Evolutionary conservation across 2,113 vertebrate species (phyloP), one percentile per base, ranked within the genome.

Genomic region (Thunnus thynnus): DNA sequence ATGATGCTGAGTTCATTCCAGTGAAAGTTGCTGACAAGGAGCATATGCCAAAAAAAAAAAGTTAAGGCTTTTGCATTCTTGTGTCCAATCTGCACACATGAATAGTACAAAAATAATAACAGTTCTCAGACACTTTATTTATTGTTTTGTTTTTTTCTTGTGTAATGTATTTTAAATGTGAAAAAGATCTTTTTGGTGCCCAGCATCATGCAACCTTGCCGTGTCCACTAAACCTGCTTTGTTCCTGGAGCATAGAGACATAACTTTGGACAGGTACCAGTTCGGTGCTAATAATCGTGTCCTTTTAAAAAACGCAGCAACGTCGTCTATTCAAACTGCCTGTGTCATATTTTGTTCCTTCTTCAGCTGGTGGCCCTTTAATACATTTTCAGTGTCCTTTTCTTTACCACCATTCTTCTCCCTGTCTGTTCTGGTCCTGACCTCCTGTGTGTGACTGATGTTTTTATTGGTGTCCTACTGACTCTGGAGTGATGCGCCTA

Each of bases 391-490:
- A 22, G 11, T 52, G 61, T 60, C 18, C 9, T 3, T 72, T 72
- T 32, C 58, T 46, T 9, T 8, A 46, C 20, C 4, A 1, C 41
- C 66, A 14, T 76, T 30, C 32, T 13, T 63, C 52, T 27, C 20
- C 52, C 46, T 47, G 20, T 67, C 74, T 54, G 46, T 8, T 65
- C 44, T 70, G 69, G 55, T 66, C 83, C 73, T 78, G 89, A 91
- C 90, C 89, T 89, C 72, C 70, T 71, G 71, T 68, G 71, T 86
- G 73, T 89, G 86, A 93, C 85, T 91, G 91, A 92, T 89, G 82
- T 58, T 91, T 92, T 92, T 90, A 92, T 90, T 93, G 85, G 85
- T 88, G 85, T 92, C 89, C 85, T 81, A 86, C 90, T 82, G 89
- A 88, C 85, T 89, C 82, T 27, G 81, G 80, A 89, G 81, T 90